Base-by-base conservation (phyloP, 2,888 invertebrate genomes). In the Synanthedon formicaeformis region DNA sequence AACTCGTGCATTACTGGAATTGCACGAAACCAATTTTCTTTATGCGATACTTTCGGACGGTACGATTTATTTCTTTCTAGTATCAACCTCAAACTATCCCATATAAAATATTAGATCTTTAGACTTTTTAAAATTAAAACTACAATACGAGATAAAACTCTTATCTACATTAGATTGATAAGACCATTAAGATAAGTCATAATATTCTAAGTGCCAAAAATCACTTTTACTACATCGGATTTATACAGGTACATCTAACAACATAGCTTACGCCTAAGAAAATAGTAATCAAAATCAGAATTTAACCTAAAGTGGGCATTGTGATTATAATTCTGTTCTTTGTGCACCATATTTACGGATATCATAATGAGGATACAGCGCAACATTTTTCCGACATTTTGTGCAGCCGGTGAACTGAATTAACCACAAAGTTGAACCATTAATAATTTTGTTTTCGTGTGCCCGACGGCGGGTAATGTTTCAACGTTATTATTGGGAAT, bases 371-470 rank as follows among this genome's bases (percentile, higher is more conserved):
- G 67, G 69, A 67, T 67, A 64, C 63, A 67, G 71, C 68, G 67
- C 69, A 58, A 75, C 76, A 70, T 68, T 69, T 53, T 71, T 71
- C 60, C 67, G 61, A 70, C 75, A 73, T 78, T 79, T 72, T 69
- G 71, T 69, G 72, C 81, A 80, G 81, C 78, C 79, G 80, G 72
- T 66, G 75, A 67, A 69, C 68, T 65, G 70, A 77, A 77, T 75
- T 73, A 58, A 63, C 73, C 76, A 66, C 72, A 74, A 83, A 84
- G 73, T 84, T 83, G 65, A 71, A 67, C 72, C 78, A 78, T 82
- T 83, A 81, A 81, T 82, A 82, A 84, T 81, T 81, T 73, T 77
- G 75, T 77, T 76, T 83, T 76, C 81, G 78, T 83, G 82, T 76
- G 71, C 73, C 75, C 69, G 69, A 67, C 69, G 68, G 66, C 61